Percentiles rank a stretch among this genome's conserved stretches.
Evolutionary conservation across 2,888 invertebrate species (phyloP).

Genomic region (Ophion slaviceki): DNA sequence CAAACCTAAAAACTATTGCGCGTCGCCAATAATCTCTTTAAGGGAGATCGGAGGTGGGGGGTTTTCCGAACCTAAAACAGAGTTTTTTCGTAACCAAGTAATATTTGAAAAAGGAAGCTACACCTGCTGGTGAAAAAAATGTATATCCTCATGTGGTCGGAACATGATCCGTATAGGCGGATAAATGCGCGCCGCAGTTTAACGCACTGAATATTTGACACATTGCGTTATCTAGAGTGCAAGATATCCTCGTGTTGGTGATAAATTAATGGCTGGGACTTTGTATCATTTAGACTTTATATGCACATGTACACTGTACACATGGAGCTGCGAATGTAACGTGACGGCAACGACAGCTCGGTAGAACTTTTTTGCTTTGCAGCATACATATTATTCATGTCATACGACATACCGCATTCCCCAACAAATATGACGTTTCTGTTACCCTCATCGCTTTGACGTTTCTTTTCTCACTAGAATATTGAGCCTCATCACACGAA

Average conservation of each 20-base stretch:
- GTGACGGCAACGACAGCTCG: constrained; percentile 28
- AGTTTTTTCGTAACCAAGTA: no score
- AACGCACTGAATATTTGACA: no score
- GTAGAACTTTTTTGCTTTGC: background rate
- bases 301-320: constrained; percentile 3
- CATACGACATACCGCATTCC: constrained; percentile 9
- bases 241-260: constrained; percentile 44
- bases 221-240: constrained; percentile 12
- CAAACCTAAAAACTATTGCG: no score
- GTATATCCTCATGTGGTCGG: no score
- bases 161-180: no score
- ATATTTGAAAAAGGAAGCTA: no score
- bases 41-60: no score
- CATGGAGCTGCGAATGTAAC: constrained; percentile 18
- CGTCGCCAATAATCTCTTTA: no score
- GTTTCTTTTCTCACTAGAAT: background rate
- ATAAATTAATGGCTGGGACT: constrained; percentile 56
- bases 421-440: background rate
- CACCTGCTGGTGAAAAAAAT: no score
- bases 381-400: no score
- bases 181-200: no score
- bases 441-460: background rate
- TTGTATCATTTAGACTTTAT: constrained; percentile 6
- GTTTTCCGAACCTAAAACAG: no score
- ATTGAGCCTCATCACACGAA: background rate